Conservation (phyloP, 2,888 invertebrate species). For the Amiota minor region DNA sequence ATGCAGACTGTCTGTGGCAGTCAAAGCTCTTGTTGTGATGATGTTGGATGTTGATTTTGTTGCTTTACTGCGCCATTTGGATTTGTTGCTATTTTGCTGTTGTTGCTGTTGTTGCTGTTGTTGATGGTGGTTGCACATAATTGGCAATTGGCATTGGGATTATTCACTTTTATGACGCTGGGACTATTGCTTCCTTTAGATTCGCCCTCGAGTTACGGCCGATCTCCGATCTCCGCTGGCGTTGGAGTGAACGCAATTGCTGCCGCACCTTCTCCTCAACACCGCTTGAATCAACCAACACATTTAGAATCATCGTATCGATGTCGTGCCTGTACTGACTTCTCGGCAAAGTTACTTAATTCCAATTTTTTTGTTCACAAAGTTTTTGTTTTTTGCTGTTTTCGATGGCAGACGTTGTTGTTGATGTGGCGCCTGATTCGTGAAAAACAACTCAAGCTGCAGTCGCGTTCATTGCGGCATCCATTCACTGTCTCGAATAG, state of each 20-base stretch:
- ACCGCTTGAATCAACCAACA: constrained; percentile 50
- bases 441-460: constrained; percentile 29
- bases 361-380: constrained; percentile 32
- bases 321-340: constrained; percentile 40
- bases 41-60: constrained; percentile 2
- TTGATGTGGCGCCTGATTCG: constrained; percentile 45
- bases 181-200: constrained; percentile 19
- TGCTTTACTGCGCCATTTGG: constrained; percentile 19
- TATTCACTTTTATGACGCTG: constrained; percentile 62
- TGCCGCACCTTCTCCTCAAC: not conserved
- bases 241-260: not conserved
- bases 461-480: constrained; percentile 9
- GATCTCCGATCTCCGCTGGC: not conserved
- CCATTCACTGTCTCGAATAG: constrained; percentile 3
- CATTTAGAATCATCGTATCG: constrained; percentile 61
- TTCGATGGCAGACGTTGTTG: constrained; percentile 12
- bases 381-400: constrained; percentile 18
- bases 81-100: constrained; percentile 37
- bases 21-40: not conserved
- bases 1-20: not conserved
- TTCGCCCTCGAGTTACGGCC: not conserved
- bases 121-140: constrained; percentile 49
- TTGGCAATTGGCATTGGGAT: constrained; percentile 66
- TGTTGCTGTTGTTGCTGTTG: constrained; percentile 11
- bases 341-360: constrained; percentile 23